Evolutionary conservation across 1,140 invertebrate species (phyloP).

Genomic region (Tenebrio molitor): DNA sequence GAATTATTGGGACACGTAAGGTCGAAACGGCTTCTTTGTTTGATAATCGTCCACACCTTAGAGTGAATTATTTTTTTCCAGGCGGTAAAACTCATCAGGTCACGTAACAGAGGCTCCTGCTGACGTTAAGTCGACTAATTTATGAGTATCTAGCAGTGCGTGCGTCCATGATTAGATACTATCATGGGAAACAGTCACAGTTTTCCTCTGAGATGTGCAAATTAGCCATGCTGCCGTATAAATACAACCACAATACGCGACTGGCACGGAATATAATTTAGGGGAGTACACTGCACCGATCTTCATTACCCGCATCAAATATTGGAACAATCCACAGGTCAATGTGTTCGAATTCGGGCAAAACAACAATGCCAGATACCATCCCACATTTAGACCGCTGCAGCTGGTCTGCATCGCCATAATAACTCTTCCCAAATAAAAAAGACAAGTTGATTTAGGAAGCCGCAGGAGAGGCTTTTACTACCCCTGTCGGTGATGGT

Average conservation of each 20-base stretch:
- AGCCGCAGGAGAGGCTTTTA: neutral
- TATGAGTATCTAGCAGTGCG: slow-evolving; percentile 57
- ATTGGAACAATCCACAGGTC: slow-evolving; percentile 35
- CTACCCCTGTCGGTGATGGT: neutral
- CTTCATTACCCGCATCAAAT: slow-evolving; percentile 54
- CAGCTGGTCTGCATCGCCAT: neutral
- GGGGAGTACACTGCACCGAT: slow-evolving; percentile 53
- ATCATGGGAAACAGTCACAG: slow-evolving; percentile 60
- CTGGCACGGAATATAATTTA: slow-evolving; percentile 61
- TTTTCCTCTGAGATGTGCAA: slow-evolving; percentile 61
- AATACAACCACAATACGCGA: slow-evolving; percentile 56
- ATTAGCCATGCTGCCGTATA: slow-evolving; percentile 58
- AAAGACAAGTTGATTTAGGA: neutral
- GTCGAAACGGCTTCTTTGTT: slow-evolving; percentile 7
- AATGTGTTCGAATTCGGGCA: neutral
- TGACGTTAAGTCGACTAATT: slow-evolving; percentile 54
- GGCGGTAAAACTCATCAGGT: slow-evolving; percentile 39
- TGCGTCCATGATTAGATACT: slow-evolving; percentile 61
- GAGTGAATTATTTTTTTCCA: slow-evolving; percentile 34
- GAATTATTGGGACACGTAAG: slow-evolving; percentile 34
- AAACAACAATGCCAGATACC: no score
- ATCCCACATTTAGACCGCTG: no score
- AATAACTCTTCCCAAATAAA: no score
- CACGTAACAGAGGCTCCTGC: slow-evolving; percentile 21
- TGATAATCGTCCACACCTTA: slow-evolving; percentile 41